phyloP scores from a whole-genome alignment of 2,888 invertebrate genomes.

The Chesias legatella region DNA sequence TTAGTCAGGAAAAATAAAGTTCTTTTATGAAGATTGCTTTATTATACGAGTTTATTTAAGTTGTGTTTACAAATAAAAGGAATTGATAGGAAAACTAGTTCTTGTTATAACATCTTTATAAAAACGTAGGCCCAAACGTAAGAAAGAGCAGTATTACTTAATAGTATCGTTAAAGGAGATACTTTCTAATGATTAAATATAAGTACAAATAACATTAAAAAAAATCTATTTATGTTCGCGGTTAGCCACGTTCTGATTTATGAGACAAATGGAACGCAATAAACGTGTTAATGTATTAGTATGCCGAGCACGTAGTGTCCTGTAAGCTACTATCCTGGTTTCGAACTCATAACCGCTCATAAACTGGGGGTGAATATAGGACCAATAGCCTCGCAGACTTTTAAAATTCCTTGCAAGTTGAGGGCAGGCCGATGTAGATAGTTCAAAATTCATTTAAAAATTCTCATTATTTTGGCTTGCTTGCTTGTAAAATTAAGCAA shows the following conservation, averaged over 20 bases:
- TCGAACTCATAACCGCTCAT: slow-evolving; percentile 14
- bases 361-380: too few species aligned
- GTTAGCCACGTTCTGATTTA: slow-evolving; percentile 37
- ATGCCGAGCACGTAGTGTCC: slow-evolving; percentile 48
- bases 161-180: background rate
- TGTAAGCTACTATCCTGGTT: slow-evolving; percentile 37
- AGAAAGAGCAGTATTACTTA: background rate
- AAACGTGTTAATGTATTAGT: slow-evolving; percentile 56
- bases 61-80: slow-evolving; percentile 10
- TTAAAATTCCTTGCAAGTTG: too few species aligned
- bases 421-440: too few species aligned
- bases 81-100: slow-evolving; percentile 17
- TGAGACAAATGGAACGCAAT: slow-evolving; percentile 51
- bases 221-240: background rate
- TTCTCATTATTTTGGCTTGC: too few species aligned
- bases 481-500: too few species aligned
- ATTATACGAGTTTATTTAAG: slow-evolving; percentile 14
- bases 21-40: slow-evolving; percentile 12
- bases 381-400: too few species aligned
- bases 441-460: too few species aligned
- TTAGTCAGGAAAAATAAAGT: slow-evolving; percentile 13
- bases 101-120: slow-evolving; percentile 22
- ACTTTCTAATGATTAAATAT: background rate
- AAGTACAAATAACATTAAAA: background rate
- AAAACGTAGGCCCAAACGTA: slow-evolving; percentile 21